Base-by-base conservation (phyloP, 2,797 vertebrate species). In the Pangasius sanitwongsei region DNA sequence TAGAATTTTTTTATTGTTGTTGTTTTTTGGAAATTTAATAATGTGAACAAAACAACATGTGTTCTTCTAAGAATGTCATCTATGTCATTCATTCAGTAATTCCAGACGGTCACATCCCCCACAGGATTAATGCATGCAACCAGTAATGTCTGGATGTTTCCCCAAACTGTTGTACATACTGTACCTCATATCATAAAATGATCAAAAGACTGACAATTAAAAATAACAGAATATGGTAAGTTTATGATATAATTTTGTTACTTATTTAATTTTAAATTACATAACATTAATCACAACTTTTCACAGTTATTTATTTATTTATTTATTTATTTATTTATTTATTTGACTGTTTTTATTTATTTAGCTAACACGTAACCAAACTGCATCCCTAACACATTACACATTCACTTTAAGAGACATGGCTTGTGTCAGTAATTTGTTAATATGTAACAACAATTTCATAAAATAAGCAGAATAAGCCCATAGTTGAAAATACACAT, bases 301-400 rank as follows among this genome's bases (percentile, higher is more conserved):
- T 20, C 69, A 16, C 31, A 70, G 31, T n/a, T n/a, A n/a, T n/a
- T n/a, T n/a, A n/a, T n/a, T 25, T 70, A 34, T 75, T 23, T 11
- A 25, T 20, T 18, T 55, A 4, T 55, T 31, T 57, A 34, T 81
- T 1, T 37, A 63, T 25, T 37, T 63, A 13, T 50, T 25, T 75
- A 8, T 53, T 61, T 41, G 5, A 7, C 20, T 37, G 3, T 59
- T 9, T 55, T 55, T 53, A 81, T 18, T 57, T 11, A 34, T 55
- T 77, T 57, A 81, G n/a, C 69, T 70, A 87, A 15, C 61, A 84
- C 5, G 7, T 70, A 34, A 86, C 75, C 78, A 83, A 87, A 88
- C n/a, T 61, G n/a, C 50, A 65, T 34, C 8, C 87, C 2, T 28
- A 85, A 90, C 80, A 55, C n/a, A 75, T 53, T 50, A 78, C 48